Evolutionary conservation across 2,113 vertebrate genomes (phyloP).

Genomic region (Callithrix jacchus): DNA sequence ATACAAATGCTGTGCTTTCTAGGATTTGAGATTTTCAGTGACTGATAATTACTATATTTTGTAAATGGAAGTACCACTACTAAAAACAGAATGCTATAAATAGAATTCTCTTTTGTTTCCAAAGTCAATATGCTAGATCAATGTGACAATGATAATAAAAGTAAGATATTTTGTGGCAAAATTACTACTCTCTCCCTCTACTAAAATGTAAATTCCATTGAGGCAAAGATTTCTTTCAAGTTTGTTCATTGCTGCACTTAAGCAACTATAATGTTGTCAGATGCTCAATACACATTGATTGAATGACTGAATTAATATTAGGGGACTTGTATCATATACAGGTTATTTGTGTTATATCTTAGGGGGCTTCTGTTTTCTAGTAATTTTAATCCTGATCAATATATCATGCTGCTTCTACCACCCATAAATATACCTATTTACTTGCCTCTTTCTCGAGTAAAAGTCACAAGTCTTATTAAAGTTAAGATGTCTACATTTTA

Average conservation of each 20-base stretch:
- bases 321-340: neutral
- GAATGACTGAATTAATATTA: neutral
- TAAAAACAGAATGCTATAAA: too few species aligned
- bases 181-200: too few species aligned
- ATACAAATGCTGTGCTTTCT: too few species aligned
- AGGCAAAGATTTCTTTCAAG: neutral
- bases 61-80: too few species aligned
- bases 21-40: too few species aligned
- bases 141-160: too few species aligned
- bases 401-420: neutral
- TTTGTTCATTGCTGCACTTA: neutral
- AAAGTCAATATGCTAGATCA: too few species aligned
- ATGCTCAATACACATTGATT: neutral
- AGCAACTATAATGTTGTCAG: neutral
- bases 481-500: neutral
- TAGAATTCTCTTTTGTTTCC: too few species aligned
- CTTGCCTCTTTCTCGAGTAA: neutral
- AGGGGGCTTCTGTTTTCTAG: neutral
- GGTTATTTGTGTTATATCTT: neutral
- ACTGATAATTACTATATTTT: too few species aligned
- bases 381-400: conserved; percentile 8
- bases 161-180: too few species aligned
- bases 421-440: neutral
- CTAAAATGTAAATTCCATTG: neutral
- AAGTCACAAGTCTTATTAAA: neutral